Evolutionary conservation across 2,888 invertebrate species (phyloP).

Genomic region (Mylabris sibirica): DNA sequence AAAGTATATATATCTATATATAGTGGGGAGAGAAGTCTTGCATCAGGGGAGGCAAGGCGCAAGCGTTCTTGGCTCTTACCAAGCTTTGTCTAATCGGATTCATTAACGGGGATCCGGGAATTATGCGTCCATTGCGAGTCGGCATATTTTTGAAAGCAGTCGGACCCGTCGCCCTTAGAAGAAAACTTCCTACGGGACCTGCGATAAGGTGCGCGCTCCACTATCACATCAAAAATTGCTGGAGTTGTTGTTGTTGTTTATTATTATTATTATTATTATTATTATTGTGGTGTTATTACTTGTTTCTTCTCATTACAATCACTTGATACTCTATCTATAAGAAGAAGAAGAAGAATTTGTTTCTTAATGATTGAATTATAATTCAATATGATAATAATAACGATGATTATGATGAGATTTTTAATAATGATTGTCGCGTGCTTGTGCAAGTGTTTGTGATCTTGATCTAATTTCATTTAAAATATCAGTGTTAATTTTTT

Average conservation of each 20-base stretch:
- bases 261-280: too few species aligned
- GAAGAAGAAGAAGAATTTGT: too few species aligned
- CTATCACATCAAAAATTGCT: not conserved
- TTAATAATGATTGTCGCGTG: constrained; percentile 10
- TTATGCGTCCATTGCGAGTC: constrained; percentile 65
- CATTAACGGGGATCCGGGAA: constrained; percentile 67
- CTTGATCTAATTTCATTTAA: not conserved
- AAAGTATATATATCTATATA: constrained; percentile 45
- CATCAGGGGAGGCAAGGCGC: constrained; percentile 57
- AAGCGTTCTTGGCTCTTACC: constrained; percentile 61
- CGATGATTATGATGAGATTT: not conserved
- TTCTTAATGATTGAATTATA: too few species aligned
- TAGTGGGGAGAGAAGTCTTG: constrained; percentile 47
- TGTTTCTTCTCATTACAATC: not conserved
- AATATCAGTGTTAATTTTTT: constrained; percentile 2
- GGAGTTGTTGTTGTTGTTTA: not conserved
- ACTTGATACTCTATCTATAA: not conserved
- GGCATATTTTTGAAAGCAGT: constrained; percentile 64
- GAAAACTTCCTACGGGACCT: constrained; percentile 50
- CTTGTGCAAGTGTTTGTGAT: constrained; percentile 35
- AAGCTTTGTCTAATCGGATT: constrained; percentile 67
- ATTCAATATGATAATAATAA: too few species aligned
- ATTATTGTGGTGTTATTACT: not conserved
- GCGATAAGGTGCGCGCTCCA: constrained; percentile 50
- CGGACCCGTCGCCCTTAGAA: constrained; percentile 59